These are phyloP conservation scores for Drosophila repletoides DNA, from an alignment of 1,140 invertebrate genomes.

Conservation along the genomic window DNA sequence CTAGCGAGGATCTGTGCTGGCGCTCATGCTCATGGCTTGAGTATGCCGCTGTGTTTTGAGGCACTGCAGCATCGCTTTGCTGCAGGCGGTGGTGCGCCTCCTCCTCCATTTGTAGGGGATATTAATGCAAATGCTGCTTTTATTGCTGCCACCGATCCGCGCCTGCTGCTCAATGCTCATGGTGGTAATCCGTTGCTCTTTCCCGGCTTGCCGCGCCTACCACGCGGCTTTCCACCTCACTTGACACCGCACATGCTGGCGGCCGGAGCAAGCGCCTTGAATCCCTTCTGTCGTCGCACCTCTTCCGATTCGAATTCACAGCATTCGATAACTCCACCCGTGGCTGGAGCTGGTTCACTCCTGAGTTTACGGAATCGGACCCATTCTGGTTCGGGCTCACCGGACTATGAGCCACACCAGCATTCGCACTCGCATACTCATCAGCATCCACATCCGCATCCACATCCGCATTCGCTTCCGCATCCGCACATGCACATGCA, in stretches of 20 bases:
- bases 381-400: constrained; percentile 44
- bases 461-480: not conserved
- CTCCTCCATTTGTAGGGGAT: constrained; percentile 10
- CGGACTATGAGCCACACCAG: constrained; percentile 31
- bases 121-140: constrained; percentile 58
- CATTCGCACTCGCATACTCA: not conserved
- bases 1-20: constrained; percentile 91
- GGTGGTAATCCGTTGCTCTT: constrained; percentile 84
- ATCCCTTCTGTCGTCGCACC: constrained; percentile 68
- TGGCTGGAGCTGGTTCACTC: constrained; percentile 2
- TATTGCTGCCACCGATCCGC: constrained; percentile 78
- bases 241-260: constrained; percentile 71
- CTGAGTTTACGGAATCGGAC: not conserved
- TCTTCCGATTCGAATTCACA: constrained; percentile 81
- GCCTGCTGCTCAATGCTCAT: constrained; percentile 69
- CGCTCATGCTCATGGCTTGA: constrained; percentile 82
- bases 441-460: not conserved
- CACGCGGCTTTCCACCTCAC: constrained; percentile 73
- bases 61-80: constrained; percentile 83
- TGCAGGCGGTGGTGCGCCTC: constrained; percentile 3
- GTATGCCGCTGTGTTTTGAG: constrained; percentile 84
- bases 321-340: constrained; percentile 81
- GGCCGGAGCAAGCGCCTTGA: constrained; percentile 61
- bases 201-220: constrained; percentile 83
- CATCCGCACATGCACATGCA: constrained; percentile 8